A percentile compares a stretch with the other conserved stretches of the same genome.
These are phyloP conservation scores for Drosophila teissieri DNA, from an alignment of 1,140 invertebrate species.

Conservation along the genomic window DNA sequence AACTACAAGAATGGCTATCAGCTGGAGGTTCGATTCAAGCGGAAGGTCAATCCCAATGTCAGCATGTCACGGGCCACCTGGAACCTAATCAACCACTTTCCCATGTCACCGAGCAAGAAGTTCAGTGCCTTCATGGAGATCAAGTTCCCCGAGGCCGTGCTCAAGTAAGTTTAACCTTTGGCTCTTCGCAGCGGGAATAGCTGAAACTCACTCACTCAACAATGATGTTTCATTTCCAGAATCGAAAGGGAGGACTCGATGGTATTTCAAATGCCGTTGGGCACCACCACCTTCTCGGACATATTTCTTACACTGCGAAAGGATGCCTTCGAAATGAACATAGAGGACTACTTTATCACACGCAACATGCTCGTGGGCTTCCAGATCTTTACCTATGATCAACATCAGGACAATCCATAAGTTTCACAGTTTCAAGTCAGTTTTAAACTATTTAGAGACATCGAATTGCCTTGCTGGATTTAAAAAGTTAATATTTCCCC, in stretches of 20 bases:
- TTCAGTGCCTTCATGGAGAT: conserved; percentile 54
- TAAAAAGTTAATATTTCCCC: background rate
- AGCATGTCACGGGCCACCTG: conserved; percentile 46
- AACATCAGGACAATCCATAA: background rate
- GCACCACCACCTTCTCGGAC: conserved; percentile 38
- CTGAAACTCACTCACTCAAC: background rate
- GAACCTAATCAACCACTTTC: conserved; percentile 66
- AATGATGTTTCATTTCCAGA: conserved; percentile 15
- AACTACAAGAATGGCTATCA: conserved; percentile 81
- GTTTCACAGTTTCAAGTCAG: too few relatives aligned
- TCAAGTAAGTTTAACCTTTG: conserved; percentile 33
- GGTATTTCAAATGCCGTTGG: conserved; percentile 37
- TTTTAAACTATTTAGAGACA: too few relatives aligned
- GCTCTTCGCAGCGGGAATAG: background rate
- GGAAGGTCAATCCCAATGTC: conserved; percentile 58
- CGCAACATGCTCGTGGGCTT: conserved; percentile 37
- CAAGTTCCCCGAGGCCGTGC: conserved; percentile 51
- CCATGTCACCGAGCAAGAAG: conserved; percentile 56
- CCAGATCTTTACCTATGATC: background rate
- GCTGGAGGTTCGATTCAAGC: conserved; percentile 67
- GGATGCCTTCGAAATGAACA: conserved; percentile 63
- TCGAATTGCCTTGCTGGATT: too few relatives aligned
- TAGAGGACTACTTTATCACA: conserved; percentile 65
- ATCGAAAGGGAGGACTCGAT: conserved; percentile 20
- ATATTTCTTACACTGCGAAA: conserved; percentile 53